Evolutionary conservation across 2,113 vertebrate genomes (phyloP), one percentile per base, ranked within the genome.

Genomic region (Ascaphus truei): DNA sequence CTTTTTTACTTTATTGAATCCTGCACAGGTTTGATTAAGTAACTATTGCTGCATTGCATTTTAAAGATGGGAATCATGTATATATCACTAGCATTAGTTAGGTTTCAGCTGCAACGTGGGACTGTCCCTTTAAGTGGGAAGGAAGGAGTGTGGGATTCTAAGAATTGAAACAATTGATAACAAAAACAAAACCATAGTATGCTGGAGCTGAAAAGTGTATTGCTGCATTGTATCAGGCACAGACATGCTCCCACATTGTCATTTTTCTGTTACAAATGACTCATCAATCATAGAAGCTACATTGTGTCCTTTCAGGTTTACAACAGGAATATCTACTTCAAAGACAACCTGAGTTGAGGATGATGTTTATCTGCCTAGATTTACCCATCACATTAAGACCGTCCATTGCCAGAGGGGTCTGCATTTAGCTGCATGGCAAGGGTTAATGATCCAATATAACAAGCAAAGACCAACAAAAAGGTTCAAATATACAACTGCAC

Each of bases 401-500:
- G n/a, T n/a, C n/a, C 20, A 4, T 7, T 55, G 63, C 36, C 51
- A 56, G 48, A 56, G 34, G 62, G 27, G 50, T 26, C 23, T 41
- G 34, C n/a, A 43, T 55, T 65, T 39, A 65, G 23, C 43, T 66
- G 50, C 39, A 56, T 26, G 31, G 41, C 50, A 41, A 36, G 29
- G 36, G 36, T 66, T 51, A 56, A 66, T 55, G 53, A 55, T 41
- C 36, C 50, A 43, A 41, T 41, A 55, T 66, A n/a, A 25, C 25
- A 26, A 27, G 26, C 23, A 66, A 66, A 41, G 18, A 18, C 1
- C n/a, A 56, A 66, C 12, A 15, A 25, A n/a, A 55, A n/a, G n/a
- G 25, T 39, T 66, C 36, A 55, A 66, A 66, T 55, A 55, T 55
- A 55, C 48, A 66, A 55, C 23, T 39, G 12, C 31, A 22, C 26